phyloP scores from a whole-genome alignment of 2,888 invertebrate genomes.

The Shargacucullia verbasci region DNA sequence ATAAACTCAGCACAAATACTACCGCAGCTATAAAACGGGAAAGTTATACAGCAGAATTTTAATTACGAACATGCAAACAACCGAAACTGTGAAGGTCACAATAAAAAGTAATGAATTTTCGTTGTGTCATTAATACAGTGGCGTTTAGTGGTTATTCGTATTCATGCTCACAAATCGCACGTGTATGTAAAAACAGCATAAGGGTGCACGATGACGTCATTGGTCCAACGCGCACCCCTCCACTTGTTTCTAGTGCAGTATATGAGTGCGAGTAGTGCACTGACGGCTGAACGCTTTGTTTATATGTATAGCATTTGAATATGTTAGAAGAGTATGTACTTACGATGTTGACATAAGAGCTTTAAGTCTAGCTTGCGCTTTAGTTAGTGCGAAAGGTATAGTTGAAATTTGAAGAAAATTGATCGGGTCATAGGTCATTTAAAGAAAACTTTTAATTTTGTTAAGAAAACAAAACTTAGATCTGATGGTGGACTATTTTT shows the following conservation, averaged over 20 bases:
- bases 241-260: constrained; percentile 48
- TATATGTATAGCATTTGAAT: constrained; percentile 38
- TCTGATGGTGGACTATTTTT: too few species aligned
- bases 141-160: constrained; percentile 63
- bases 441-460: not conserved
- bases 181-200: constrained; percentile 60
- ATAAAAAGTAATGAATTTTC: constrained; percentile 52
- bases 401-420: too few species aligned
- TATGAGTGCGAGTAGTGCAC: constrained; percentile 38
- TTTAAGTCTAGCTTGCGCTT: not conserved
- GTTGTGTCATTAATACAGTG: constrained; percentile 53
- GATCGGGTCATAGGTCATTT: too few species aligned
- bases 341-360: constrained; percentile 14
- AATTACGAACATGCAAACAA: constrained; percentile 54
- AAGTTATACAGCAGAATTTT: constrained; percentile 56
- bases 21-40: constrained; percentile 47
- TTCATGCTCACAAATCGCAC: constrained; percentile 63
- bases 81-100: constrained; percentile 39
- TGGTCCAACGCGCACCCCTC: constrained; percentile 82
- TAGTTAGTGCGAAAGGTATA: too few species aligned
- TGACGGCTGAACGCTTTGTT: constrained; percentile 45
- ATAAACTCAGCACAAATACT: constrained; percentile 51
- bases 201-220: constrained; percentile 77
- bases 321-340: constrained; percentile 40
- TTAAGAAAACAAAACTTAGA: too few species aligned